These are phyloP conservation scores for Tragelaphus scriptus DNA, from an alignment of 2,113 vertebrate genomes.

Conservation along the genomic window DNA sequence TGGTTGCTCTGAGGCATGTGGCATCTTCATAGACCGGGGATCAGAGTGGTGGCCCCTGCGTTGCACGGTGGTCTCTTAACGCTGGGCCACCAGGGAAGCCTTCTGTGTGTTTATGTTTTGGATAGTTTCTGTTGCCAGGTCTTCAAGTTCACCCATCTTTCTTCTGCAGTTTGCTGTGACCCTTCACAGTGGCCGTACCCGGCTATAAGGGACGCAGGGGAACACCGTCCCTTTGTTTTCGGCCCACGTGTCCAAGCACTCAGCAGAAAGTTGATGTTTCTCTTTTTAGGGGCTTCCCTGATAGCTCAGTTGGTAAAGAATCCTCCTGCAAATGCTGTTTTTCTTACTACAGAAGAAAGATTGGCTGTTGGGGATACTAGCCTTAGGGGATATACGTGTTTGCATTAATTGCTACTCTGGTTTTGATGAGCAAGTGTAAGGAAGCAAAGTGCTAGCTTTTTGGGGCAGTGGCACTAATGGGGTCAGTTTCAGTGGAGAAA, in stretches of 20 bases:
- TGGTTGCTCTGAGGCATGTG: not conserved
- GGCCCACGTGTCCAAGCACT: not conserved
- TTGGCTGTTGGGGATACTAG: rapidly evolving
- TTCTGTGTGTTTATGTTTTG: not conserved
- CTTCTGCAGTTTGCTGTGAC: not conserved
- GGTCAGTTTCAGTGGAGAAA: not conserved
- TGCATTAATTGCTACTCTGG: not conserved
- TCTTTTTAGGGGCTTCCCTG: not conserved
- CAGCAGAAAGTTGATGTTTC: not conserved
- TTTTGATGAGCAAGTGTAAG: not conserved
- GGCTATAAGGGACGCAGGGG: not conserved
- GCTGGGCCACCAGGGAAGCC: not conserved
- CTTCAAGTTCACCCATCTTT: not conserved
- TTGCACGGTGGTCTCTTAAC: not conserved
- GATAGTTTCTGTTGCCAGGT: not conserved
- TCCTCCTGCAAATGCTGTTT: not conserved
- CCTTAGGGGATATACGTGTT: not conserved
- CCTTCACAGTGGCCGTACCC: not conserved
- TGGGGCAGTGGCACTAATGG: not conserved
- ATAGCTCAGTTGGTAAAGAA: not conserved
- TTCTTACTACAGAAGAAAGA: not conserved
- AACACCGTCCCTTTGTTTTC: not conserved
- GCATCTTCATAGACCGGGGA: not conserved
- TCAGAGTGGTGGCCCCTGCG: not conserved
- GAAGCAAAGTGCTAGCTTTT: not conserved